Evolutionary conservation across 2,113 vertebrate species (phyloP), one percentile per base, ranked within the genome.

Genomic region (Albula glossodonta): DNA sequence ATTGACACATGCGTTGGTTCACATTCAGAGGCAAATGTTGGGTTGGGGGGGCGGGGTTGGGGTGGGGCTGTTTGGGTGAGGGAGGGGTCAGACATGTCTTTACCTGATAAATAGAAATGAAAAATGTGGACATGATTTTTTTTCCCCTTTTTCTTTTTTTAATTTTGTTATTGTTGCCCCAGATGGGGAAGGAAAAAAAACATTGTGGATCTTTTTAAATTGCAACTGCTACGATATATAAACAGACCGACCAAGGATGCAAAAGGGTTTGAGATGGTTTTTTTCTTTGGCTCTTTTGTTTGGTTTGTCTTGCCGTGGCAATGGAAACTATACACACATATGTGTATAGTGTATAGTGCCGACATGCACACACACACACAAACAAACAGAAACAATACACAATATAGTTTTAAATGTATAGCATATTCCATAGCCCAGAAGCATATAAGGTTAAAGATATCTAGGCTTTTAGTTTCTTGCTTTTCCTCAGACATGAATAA

Each of bases 151-250:
- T 94, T 77, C 92, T 94, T 95, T 94, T 70, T 52, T 17, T 60
- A 60, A 82, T 48, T 13, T 80, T 51, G 49, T 31, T 56, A 49
- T 81, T 48, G 51, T 78, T 60, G 31, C 51, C 63, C 19, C 63
- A 95, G 93, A 94, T 91, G 92, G 94, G 80, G 93, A 95, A 92
- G 60, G 90, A 93, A 92, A 92, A 93, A 90, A 91, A 86, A 83
- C 95, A 91, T 93, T 95, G 94, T 96, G 93, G 94, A 89, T 93
- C 90, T 94, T 96, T 95, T 95, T 92, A 93, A 95, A 95, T 93
- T 95, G 93, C 95, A 94, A 95, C 93, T 94, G 93, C 94, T 95
- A 93, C 92, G 93, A 95, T 92, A 94, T 93, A 96, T 94, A 95
- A 95, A 95, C 84, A 83, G 91, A 93, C 92, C 93, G 31, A 94